Conservation (phyloP, 1,140 invertebrate genomes). For the Orius insidiosus region DNA sequence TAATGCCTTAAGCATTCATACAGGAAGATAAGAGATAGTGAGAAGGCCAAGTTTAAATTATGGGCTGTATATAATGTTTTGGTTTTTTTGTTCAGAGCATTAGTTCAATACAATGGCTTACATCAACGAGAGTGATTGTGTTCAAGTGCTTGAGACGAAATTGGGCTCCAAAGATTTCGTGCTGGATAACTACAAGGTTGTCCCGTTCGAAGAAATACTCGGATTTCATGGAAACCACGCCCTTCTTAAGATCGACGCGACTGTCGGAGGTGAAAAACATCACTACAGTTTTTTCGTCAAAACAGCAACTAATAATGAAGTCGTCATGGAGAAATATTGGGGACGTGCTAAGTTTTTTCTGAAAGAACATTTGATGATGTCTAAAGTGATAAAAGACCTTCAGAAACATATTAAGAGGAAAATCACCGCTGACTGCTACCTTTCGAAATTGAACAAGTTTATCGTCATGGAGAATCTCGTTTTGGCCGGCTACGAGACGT, state of each 20-base stretch:
- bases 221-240: slow-evolving; percentile 11
- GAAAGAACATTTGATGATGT: slow-evolving; percentile 11
- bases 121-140: slow-evolving; percentile 6
- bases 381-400: slow-evolving; percentile 1
- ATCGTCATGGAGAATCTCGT: slow-evolving; percentile 5
- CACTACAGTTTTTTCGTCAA: slow-evolving; percentile 11
- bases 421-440: slow-evolving; percentile 10
- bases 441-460: slow-evolving; percentile 5
- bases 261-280: background rate
- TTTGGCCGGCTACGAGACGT: background rate
- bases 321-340: slow-evolving; percentile 2
- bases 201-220: slow-evolving; percentile 2
- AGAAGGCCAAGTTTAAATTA: too few species aligned
- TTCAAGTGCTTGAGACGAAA: background rate
- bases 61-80: too few species aligned
- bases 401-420: background rate
- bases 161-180: background rate
- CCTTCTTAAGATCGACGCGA: slow-evolving; percentile 1
- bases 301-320: background rate
- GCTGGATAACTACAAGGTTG: background rate
- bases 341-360: background rate
- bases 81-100: too few species aligned
- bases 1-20: too few species aligned
- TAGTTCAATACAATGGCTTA: background rate
- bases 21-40: too few species aligned